phyloP scores from a whole-genome alignment of 2,888 invertebrate genomes.

The Cephus runcator region DNA sequence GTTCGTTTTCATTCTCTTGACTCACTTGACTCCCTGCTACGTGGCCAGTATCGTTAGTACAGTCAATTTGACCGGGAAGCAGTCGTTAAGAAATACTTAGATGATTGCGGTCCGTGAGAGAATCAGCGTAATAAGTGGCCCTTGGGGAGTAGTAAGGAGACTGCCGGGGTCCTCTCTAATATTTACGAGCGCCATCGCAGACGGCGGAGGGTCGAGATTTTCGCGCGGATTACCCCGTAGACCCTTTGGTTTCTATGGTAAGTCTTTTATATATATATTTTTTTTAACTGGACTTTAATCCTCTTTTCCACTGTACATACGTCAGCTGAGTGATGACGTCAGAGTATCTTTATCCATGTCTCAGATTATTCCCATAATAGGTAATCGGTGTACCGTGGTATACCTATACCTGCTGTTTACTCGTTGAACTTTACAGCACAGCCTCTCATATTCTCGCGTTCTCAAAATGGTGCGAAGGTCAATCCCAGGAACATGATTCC shows the following conservation, averaged over 20 bases:
- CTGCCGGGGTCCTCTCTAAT: slow-evolving; percentile 48
- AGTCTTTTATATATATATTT: neutral
- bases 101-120: slow-evolving; percentile 58
- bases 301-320: no score
- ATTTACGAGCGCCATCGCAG: slow-evolving; percentile 60
- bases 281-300: neutral
- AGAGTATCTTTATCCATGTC: neutral
- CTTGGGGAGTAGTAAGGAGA: slow-evolving; percentile 54
- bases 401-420: neutral
- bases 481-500: neutral
- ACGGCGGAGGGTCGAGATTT: slow-evolving; percentile 42
- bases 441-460: neutral
- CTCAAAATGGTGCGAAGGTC: neutral
- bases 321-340: no score
- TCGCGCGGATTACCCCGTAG: neutral
- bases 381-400: neutral
- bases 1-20: neutral
- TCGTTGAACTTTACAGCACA: neutral
- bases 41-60: slow-evolving; percentile 33
- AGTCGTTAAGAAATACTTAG: slow-evolving; percentile 58
- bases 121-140: slow-evolving; percentile 61
- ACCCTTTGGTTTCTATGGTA: neutral
- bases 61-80: slow-evolving; percentile 38
- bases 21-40: neutral
- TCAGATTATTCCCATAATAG: neutral